Conservation (phyloP, 2,113 vertebrate species). For the Rattus rattus region DNA sequence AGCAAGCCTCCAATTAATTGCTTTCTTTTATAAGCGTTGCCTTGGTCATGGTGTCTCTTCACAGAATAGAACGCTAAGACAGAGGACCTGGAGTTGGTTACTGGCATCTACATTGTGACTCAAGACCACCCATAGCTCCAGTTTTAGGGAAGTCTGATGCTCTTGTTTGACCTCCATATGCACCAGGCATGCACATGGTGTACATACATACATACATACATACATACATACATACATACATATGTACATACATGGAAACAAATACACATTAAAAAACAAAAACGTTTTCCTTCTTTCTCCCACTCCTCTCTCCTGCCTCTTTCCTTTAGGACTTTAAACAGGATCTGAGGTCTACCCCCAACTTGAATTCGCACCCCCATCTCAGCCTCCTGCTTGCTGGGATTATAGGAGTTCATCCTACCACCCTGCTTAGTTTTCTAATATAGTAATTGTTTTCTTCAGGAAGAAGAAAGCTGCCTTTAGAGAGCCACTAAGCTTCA, state of each 20-base stretch:
- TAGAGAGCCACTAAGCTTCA: background rate
- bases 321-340: background rate
- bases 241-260: too few species aligned
- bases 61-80: background rate
- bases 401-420: background rate
- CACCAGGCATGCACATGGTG: background rate
- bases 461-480: background rate
- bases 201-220: background rate
- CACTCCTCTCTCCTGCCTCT: background rate
- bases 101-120: background rate
- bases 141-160: background rate
- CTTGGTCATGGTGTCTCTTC: background rate
- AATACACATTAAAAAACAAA: background rate
- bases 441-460: slow-evolving; percentile 21
- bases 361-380: background rate
- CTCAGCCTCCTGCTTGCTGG: background rate
- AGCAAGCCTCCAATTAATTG: background rate
- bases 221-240: background rate
- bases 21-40: background rate
- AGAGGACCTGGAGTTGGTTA: background rate
- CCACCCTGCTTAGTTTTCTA: background rate
- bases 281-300: background rate
- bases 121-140: background rate
- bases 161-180: background rate
- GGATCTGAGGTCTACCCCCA: background rate